Percentiles rank a stretch among this genome's conserved stretches.
Conservation (phyloP, 2,113 vertebrate genomes). For the Hymenochirus boettgeri region DNA sequence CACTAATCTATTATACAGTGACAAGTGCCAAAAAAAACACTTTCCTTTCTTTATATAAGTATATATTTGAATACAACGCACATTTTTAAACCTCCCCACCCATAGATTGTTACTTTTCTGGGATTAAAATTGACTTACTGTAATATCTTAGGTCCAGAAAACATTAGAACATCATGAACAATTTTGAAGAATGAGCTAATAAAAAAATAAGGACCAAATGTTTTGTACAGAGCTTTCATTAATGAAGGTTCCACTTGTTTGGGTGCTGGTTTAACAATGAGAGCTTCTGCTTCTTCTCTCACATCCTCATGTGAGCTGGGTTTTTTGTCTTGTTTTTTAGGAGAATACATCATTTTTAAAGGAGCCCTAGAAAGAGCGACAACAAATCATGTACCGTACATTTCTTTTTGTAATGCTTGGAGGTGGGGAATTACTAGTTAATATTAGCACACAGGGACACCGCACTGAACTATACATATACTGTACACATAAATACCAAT, state of each 20-base stretch:
- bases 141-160: conserved; percentile 81
- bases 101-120: too few species aligned
- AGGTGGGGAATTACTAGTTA: too few species aligned
- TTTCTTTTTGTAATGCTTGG: too few species aligned
- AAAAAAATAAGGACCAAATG: conserved; percentile 92
- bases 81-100: too few species aligned
- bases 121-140: conserved; percentile 68
- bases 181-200: conserved; percentile 89
- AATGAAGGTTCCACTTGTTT: conserved; percentile 76
- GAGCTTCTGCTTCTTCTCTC: conserved; percentile 78
- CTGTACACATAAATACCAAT: too few species aligned
- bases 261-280: conserved; percentile 66
- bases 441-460: too few species aligned
- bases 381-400: too few species aligned
- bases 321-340: conserved; percentile 55
- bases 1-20: too few species aligned
- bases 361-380: conserved; percentile 56
- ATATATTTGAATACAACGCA: too few species aligned
- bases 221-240: conserved; percentile 79
- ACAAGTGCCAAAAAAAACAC: too few species aligned
- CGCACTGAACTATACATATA: too few species aligned
- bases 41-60: too few species aligned
- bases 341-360: conserved; percentile 58
- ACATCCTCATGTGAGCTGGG: conserved; percentile 50
- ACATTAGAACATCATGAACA: conserved; percentile 90